Base-by-base conservation (phyloP, 2,797 vertebrate species). In the Xenopus petersii region DNA sequence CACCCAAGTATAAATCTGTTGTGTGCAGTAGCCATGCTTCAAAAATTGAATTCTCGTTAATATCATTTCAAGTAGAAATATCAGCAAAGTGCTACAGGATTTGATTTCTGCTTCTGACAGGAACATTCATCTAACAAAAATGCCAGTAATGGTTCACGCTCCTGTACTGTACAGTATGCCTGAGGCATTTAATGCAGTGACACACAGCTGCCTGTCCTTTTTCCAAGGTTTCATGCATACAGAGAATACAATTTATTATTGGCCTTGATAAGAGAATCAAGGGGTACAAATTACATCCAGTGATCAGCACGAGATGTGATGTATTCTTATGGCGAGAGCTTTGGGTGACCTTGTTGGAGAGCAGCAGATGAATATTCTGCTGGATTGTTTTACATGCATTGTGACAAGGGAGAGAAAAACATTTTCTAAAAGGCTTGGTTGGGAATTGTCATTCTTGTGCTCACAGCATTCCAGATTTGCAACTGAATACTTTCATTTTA, bases 1-100 rank as follows among this genome's bases (percentile, higher is more conserved):
- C 77, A 80, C 79, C 81, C 80, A 70, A 79, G 71, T 78, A 79
- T 10, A 71, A 81, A 88, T 83, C 82, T 69, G 75, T 79, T 70
- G 42, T 66, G 82, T 69, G 84, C 79, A 79, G 74, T 5, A 64
- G 80, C 85, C 81, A 81, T 81, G 84, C 83, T 80, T 82, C 82
- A 86, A 80, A 86, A 87, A 90, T 85, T 83, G 79, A 85, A 88
- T 88, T 87, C 77, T 75, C 78, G 70, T 62, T 87, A 88, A 88
- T 87, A 87, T 83, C 69, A 86, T 88, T 89, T 86, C 74, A 77
- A 80, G 82, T 81, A 67, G 21, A 70, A 77, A 73, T 73, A 56
- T 46, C 61, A 84, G 74, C 60, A 60, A 82, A 86, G 75, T 69
- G 80, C 86, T 81, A 80, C 61, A 83, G 79, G 81, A 83, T 84